Base-by-base conservation (phyloP, 2,113 vertebrate genomes). In the Uria lomvia region DNA sequence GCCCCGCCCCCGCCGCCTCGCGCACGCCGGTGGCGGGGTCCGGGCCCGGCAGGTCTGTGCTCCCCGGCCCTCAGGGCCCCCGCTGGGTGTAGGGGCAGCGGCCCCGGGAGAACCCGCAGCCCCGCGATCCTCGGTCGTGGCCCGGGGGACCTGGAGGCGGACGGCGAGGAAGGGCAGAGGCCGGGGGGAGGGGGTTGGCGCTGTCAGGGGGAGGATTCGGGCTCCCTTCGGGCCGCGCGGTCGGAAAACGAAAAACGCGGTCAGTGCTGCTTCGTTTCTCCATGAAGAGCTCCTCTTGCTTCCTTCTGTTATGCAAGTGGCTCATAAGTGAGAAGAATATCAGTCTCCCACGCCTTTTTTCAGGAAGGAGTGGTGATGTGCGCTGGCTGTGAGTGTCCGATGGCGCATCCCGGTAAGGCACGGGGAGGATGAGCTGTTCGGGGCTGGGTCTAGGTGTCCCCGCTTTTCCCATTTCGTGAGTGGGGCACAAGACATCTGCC, bases 301-400 rank as follows among this genome's bases (percentile, higher is more conserved):
- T 66, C 73, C 40, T n/a, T 43, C 62, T 60, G 26, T 43, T 68
- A n/a, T 3, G 6, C 6, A 6, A 24, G 30, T 14, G 62, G 62
- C 56, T 92, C 21, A 1, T 24, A 20, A 52, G 29, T 40, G 59
- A 58, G 30, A 18, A 43, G 11, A 47, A 2, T 8, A 23, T 36
- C 32, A 11, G 14, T 29, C 71, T 59, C 45, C 49, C 42, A 9
- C 43, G 8, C 8, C 8, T 55, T 76, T 74, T 40, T 29, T 47
- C 45, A 67, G 60, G 76, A 19, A 14, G 21, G 22, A 30, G 16
- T 15, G 11, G 59, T 6, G 38, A 6, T 22, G 20, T 4, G 30
- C 1, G 0, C 5, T 15, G 70, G 38, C 60, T 83, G 49, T 20
- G 36, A 8, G n/a, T 32, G 18, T 40, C 72, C 4, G 8, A 16